phyloP scores from a whole-genome alignment of 2,888 invertebrate species.

The Amphipoea oculea region DNA sequence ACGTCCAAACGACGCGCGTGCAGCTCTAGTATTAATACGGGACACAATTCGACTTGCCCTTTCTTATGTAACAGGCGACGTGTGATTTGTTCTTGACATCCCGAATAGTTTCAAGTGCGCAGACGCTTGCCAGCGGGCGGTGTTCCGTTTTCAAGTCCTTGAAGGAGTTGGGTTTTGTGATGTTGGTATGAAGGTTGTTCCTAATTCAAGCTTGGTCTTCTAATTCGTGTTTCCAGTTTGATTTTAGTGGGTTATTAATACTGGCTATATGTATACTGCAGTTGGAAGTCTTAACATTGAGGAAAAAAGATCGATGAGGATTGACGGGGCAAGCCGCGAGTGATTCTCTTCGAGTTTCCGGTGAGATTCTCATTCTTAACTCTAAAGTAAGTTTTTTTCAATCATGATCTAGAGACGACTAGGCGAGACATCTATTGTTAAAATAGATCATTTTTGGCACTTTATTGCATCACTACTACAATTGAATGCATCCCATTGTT shows the following conservation, averaged over 20 bases:
- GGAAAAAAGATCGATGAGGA: background rate
- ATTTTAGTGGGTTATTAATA: background rate
- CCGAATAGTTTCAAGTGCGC: slow-evolving; percentile 61
- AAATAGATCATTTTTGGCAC: background rate
- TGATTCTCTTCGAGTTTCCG: background rate
- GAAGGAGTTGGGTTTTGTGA: background rate
- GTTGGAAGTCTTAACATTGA: background rate
- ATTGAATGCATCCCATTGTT: no score
- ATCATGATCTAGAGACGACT: background rate
- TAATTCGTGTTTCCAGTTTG: background rate
- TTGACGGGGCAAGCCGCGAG: background rate
- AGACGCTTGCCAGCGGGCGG: slow-evolving; percentile 49
- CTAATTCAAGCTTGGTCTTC: background rate
- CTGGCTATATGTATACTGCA: background rate
- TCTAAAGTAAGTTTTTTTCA: background rate
- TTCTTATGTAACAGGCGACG: slow-evolving; percentile 74
- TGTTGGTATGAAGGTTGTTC: slow-evolving; percentile 1
- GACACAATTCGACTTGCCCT: slow-evolving; percentile 73
- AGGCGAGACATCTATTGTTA: background rate
- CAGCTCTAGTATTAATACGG: slow-evolving; percentile 63
- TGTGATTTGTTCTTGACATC: slow-evolving; percentile 73
- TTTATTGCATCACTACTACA: background rate
- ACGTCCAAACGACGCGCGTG: slow-evolving; percentile 70
- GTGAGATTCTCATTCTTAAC: background rate
- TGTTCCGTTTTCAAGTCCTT: slow-evolving; percentile 45